Percentiles rank a stretch among this genome's conserved stretches.
These are phyloP conservation scores for Colinus virginianus DNA, from an alignment of 2,113 vertebrate species.

Conservation along the genomic window DNA sequence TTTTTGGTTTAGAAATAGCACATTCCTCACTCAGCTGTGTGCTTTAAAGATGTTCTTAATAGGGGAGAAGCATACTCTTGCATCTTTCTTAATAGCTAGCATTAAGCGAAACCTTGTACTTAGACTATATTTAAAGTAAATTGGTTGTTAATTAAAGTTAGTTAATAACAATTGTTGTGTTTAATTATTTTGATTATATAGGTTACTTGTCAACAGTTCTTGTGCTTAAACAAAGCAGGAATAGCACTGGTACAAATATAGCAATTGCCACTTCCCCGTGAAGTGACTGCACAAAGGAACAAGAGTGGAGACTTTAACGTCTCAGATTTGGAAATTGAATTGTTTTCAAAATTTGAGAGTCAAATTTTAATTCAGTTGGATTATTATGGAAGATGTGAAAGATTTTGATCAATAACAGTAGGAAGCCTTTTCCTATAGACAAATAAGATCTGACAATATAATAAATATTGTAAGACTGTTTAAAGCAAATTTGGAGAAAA, in stretches of 20 bases:
- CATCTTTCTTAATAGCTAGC: neutral
- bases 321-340: neutral
- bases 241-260: neutral
- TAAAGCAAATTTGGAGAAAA: neutral
- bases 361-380: neutral
- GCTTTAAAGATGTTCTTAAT: neutral
- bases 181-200: slow-evolving; percentile 41
- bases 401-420: neutral
- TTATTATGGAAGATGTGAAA: neutral
- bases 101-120: neutral
- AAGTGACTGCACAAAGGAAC: neutral
- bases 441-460: neutral
- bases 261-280: neutral
- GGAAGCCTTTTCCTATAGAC: neutral
- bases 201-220: neutral
- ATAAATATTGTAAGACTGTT: neutral
- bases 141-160: slow-evolving; percentile 2
- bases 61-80: neutral
- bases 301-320: neutral
- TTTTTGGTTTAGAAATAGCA: neutral
- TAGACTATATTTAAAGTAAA: neutral
- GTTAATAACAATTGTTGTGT: neutral
- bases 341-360: neutral
- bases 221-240: neutral
- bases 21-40: neutral